A percentile compares a stretch with the other conserved stretches of the same genome.
These are phyloP conservation scores for Nymphicus hollandicus DNA, from an alignment of 2,113 vertebrate genomes.

Conservation along the genomic window DNA sequence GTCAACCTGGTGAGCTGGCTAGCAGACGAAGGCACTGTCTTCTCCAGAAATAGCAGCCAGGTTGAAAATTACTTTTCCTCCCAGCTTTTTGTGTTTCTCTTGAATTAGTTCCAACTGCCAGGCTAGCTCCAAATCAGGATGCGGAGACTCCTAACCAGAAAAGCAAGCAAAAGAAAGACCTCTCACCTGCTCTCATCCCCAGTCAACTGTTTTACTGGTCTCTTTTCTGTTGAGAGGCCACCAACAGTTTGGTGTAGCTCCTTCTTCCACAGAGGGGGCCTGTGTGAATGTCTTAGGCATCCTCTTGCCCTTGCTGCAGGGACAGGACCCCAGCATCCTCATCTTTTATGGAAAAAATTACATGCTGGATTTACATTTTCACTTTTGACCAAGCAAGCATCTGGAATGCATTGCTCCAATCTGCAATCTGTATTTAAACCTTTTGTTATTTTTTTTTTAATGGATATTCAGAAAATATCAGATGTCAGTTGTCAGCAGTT, in stretches of 20 bases:
- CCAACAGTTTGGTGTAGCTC: background rate
- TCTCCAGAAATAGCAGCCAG: background rate
- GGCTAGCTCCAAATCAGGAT: background rate
- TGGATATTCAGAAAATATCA: background rate
- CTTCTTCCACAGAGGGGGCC: background rate
- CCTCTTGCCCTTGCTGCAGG: background rate
- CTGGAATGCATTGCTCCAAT: background rate
- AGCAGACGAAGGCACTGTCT: background rate
- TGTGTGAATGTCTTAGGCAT: background rate
- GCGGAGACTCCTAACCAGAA: background rate
- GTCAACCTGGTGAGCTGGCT: fast-evolving
- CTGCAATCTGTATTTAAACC: background rate
- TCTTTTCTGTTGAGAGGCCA: background rate
- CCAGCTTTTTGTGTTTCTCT: background rate
- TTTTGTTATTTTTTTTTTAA: background rate
- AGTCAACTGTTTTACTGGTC: background rate
- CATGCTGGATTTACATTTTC: background rate
- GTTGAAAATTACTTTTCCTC: background rate
- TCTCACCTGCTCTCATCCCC: background rate
- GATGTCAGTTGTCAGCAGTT: background rate
- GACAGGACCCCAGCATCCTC: background rate
- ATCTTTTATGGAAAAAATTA: background rate
- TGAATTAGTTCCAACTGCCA: background rate
- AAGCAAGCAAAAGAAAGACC: background rate
- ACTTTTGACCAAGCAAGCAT: background rate